Conservation (phyloP, 1,140 invertebrate genomes). For the Doryteuthis pealeii region DNA sequence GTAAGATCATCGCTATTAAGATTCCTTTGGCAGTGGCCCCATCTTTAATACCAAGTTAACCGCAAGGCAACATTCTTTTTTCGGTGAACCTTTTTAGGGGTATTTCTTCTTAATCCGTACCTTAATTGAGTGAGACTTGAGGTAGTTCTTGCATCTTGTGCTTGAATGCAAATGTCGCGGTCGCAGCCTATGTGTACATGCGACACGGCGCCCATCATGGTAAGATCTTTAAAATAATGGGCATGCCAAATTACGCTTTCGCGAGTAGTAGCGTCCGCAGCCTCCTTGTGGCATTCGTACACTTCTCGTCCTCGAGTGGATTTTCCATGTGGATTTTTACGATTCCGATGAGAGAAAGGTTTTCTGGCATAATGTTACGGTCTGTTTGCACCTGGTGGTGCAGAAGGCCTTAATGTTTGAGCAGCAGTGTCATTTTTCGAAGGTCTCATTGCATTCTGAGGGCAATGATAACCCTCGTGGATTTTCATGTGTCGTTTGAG, state of each 20-base stretch:
- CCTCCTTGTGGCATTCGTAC: conserved; percentile 30
- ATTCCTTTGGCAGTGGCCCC: too few relatives aligned
- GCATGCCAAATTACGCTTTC: conserved; percentile 31
- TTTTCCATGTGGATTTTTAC: conserved; percentile 26
- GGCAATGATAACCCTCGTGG: conserved; percentile 28
- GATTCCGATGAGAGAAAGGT: conserved; percentile 24
- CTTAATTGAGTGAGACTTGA: conserved; percentile 29
- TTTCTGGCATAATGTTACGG: conserved; percentile 25
- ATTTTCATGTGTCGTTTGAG: conserved; percentile 30
- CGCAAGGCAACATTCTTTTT: background rate
- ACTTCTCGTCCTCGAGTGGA: conserved; percentile 25
- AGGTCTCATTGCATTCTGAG: conserved; percentile 21
- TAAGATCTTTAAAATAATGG: conserved; percentile 36
- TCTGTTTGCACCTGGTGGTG: conserved; percentile 26
- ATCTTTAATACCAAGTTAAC: background rate
- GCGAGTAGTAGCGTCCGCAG: conserved; percentile 32
- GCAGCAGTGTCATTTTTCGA: conserved; percentile 29
- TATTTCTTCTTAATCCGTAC: conserved; percentile 12
- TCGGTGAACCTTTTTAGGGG: background rate
- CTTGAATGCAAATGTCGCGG: conserved; percentile 32
- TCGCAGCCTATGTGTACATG: conserved; percentile 30
- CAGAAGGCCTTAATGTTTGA: conserved; percentile 23
- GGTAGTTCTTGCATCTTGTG: conserved; percentile 28
- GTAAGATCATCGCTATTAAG: too few relatives aligned
- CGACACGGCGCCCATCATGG: conserved; percentile 32